Evolutionary conservation across 2,888 invertebrate genomes (phyloP).

Genomic region (Bellardia pandia): DNA sequence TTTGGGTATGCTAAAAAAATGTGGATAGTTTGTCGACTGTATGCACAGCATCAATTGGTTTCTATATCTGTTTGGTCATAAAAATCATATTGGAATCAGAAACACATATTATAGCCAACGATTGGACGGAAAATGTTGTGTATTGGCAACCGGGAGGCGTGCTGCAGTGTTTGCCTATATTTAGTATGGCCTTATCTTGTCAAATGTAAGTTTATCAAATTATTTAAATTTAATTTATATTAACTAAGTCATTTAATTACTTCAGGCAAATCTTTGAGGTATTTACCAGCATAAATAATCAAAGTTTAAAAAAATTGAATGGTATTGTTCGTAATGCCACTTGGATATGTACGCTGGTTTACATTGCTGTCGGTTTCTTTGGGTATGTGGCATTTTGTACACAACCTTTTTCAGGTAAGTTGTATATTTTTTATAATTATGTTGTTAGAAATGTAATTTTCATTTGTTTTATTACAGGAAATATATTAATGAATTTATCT

Average conservation of each 20-base stretch:
- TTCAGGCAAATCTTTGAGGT: constrained; percentile 95
- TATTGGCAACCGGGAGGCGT: constrained; percentile 94
- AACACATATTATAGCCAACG: constrained; percentile 89
- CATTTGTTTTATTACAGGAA: constrained; percentile 87
- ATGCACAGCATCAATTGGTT: constrained; percentile 94
- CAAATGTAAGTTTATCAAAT: constrained; percentile 90
- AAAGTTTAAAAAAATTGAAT: constrained; percentile 95
- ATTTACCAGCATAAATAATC: constrained; percentile 94
- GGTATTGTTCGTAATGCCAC: constrained; percentile 94
- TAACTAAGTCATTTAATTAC: not conserved
- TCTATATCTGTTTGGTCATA: constrained; percentile 94
- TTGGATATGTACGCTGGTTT: constrained; percentile 95
- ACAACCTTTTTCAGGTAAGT: constrained; percentile 88
- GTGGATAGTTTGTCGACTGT: constrained; percentile 95
- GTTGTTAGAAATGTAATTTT: not conserved
- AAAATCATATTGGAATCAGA: constrained; percentile 93
- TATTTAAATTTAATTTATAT: not conserved
- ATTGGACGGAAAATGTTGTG: constrained; percentile 90
- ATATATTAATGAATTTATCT: constrained; percentile 94
- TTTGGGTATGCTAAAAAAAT: constrained; percentile 93
- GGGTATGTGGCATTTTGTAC: constrained; percentile 94
- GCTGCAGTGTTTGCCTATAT: constrained; percentile 96
- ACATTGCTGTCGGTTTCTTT: constrained; percentile 95
- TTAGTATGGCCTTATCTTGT: constrained; percentile 98
- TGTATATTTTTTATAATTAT: not conserved